These are phyloP conservation scores for Nibea albiflora DNA, from an alignment of 2,113 vertebrate species.

Conservation along the genomic window DNA sequence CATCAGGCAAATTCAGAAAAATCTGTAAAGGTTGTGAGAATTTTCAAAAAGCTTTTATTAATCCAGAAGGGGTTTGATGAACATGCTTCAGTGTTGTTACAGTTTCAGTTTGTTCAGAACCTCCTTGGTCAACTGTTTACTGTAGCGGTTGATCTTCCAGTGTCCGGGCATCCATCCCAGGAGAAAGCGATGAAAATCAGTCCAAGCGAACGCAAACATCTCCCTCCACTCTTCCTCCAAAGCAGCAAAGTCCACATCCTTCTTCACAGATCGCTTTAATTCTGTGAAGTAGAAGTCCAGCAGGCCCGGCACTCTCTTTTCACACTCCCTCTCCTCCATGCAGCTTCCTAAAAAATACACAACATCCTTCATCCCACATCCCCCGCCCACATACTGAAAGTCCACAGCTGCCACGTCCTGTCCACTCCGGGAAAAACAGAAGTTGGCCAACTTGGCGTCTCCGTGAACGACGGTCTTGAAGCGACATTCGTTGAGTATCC, in stretches of 20 bases:
- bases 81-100: conserved; percentile 1
- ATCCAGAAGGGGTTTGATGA: neutral
- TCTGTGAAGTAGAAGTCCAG: conserved; percentile 82
- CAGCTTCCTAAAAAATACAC: conserved; percentile 83
- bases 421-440: conserved; percentile 80
- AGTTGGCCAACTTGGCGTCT: conserved; percentile 86
- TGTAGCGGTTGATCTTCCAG: conserved; percentile 83
- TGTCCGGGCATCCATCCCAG: conserved; percentile 85
- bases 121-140: conserved; percentile 76
- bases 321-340: conserved; percentile 81
- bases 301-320: conserved; percentile 69
- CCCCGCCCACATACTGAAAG: conserved; percentile 85
- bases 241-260: conserved; percentile 62
- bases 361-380: conserved; percentile 86
- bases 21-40: neutral
- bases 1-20: neutral
- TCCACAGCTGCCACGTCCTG: conserved; percentile 81
- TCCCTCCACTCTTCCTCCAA: conserved; percentile 83
- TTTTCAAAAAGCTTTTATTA: conserved; percentile 27
- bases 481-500: conserved; percentile 72
- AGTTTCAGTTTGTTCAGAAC: conserved; percentile 75
- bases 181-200: conserved; percentile 84
- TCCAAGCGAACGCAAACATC: conserved; percentile 84
- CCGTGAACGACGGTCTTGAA: conserved; percentile 84
- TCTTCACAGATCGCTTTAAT: conserved; percentile 57